These are phyloP conservation scores for Chiroxiphia lanceolata DNA, from an alignment of 2,797 vertebrate genomes.

Conservation along the genomic window DNA sequence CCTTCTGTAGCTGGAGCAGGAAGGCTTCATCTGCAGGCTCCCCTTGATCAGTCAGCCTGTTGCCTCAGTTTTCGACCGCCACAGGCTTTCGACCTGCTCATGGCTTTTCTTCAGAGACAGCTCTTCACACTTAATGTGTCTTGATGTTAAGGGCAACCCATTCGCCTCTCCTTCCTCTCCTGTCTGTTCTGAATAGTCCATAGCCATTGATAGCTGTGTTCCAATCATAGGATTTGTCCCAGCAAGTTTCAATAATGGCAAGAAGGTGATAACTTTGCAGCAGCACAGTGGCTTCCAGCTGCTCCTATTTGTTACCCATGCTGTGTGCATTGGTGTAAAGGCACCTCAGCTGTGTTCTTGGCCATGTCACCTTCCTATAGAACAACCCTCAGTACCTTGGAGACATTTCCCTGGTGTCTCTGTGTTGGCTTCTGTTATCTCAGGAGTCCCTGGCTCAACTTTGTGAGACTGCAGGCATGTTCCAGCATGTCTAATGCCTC, in stretches of 20 bases:
- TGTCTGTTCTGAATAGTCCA: not conserved
- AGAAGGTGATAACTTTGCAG: not conserved
- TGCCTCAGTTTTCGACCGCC: not conserved
- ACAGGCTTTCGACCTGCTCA: not conserved
- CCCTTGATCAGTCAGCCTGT: not conserved
- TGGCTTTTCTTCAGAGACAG: not conserved
- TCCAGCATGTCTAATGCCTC: not conserved
- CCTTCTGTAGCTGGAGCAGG: not conserved
- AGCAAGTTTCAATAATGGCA: not conserved
- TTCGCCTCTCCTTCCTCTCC: not conserved
- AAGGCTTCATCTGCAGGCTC: not conserved
- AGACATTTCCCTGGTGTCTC: not conserved
- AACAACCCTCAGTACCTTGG: not conserved
- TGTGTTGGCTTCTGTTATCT: not conserved
- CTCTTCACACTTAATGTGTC: not conserved
- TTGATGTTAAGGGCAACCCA: not conserved
- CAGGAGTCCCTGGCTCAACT: not conserved
- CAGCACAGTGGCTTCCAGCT: not conserved
- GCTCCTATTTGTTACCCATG: not conserved
- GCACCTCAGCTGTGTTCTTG: not conserved
- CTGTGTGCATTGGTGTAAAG: not conserved
- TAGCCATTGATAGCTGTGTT: not conserved
- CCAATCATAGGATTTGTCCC: not conserved
- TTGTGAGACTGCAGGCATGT: not conserved
- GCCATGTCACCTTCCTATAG: not conserved